Base-by-base conservation (phyloP, 1,140 invertebrate genomes). In the Aphis gossypii region DNA sequence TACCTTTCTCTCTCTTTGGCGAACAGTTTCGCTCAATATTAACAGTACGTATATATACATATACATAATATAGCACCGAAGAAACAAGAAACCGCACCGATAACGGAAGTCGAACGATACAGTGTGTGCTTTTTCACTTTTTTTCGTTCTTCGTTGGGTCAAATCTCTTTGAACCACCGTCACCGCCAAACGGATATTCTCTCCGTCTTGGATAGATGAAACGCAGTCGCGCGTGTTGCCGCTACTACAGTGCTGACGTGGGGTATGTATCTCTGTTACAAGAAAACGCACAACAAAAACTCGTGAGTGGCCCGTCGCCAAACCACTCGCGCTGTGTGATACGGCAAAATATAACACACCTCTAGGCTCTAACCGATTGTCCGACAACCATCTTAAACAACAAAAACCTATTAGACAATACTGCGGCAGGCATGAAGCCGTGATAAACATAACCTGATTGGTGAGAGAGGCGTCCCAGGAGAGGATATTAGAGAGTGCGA, bases 61-160 rank as follows among this genome's bases (percentile, higher is more conserved):
- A 60, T n/a, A 68, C 30, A 68, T 5, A 68, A 68, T n/a, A 68
- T 4, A 68, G 38, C 56, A 90, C 11, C 25, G 38, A 44, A 23
- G 89, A 90, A 44, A 90, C 38, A 41, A 90, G 54, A 90, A 90
- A 90, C 56, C 89, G 89, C 44, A 86, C 68, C 90, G 68, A 92
- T 92, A 82, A 82, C 68, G 68, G 68, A 92, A 76, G 90, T 92
- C 68, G 44, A 92, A 82, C n/a, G 68, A 92, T 83, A 83, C n/a
- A 68, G 14, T 83, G 9, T 38, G 9, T 38, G 25, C 44, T 48
- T 83, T 46, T 48, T 92, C 60, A 38, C 23, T 83, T 83, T 48
- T 83, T 9, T 82, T 51, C 46, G 8, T 14, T 51, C 41, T 20
- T 90, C 46, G 0, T 30, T 51, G n/a, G 20, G 38, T 18, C 23